A percentile compares a stretch with the other conserved stretches of the same genome.
Evolutionary conservation across 2,888 invertebrate genomes (phyloP).

Genomic region (Saturnia japonica): DNA sequence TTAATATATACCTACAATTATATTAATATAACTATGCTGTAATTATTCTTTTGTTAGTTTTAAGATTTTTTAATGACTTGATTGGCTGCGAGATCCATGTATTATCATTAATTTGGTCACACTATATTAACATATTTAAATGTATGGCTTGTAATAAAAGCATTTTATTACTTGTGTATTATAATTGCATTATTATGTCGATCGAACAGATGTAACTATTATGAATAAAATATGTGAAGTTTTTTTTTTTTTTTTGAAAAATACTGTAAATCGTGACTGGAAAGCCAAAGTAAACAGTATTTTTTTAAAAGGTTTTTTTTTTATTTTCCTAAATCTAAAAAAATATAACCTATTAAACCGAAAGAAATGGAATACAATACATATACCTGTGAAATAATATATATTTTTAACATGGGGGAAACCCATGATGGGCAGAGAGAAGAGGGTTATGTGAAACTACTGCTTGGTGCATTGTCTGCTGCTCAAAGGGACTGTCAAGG

Average conservation of each 20-base stretch:
- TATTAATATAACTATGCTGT: constrained; percentile 71
- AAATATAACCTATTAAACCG: not conserved
- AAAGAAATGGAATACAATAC: not conserved
- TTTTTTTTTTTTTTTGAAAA: constrained; percentile 57
- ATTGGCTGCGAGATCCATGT: not conserved
- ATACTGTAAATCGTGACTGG: constrained; percentile 81
- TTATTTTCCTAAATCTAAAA: not conserved
- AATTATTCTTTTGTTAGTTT: constrained; percentile 76
- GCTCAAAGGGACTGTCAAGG: too few species aligned
- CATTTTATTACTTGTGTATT: constrained; percentile 61
- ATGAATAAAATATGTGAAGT: constrained; percentile 74
- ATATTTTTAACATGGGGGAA: too few species aligned
- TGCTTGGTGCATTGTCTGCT: too few species aligned
- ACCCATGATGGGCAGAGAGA: too few species aligned
- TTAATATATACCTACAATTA: constrained; percentile 75
- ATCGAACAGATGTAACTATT: constrained; percentile 66
- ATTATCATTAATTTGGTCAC: constrained; percentile 11
- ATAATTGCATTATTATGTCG: constrained; percentile 66
- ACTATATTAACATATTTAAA: constrained; percentile 4
- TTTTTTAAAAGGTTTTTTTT: constrained; percentile 63
- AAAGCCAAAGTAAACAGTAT: constrained; percentile 82
- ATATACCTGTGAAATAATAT: not conserved
- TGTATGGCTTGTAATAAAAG: constrained; percentile 53
- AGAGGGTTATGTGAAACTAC: too few species aligned
- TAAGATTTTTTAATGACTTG: constrained; percentile 64